Conservation (phyloP, 37 sponge, comb jelly and placozoan species). For the Ephydatia muelleri region DNA sequence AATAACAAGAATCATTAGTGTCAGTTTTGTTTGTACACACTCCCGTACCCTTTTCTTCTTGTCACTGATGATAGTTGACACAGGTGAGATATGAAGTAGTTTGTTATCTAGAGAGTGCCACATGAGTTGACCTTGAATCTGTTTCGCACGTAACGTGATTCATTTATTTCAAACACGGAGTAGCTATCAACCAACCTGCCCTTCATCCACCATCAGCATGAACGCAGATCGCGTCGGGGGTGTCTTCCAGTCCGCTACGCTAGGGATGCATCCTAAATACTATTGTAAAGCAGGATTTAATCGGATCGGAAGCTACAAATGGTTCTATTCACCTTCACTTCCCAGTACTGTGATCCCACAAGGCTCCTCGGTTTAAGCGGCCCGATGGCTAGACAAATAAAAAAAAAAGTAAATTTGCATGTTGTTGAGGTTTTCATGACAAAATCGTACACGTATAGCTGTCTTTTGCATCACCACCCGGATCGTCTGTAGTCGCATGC, state of each 20-base stretch:
- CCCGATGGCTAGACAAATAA: not conserved
- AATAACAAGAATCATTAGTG: not conserved
- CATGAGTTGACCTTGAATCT: slow-evolving; percentile 63
- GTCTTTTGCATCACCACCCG: not conserved
- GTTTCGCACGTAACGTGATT: not conserved
- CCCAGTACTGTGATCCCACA: not conserved
- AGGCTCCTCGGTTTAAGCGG: not conserved
- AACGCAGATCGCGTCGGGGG: slow-evolving; percentile 65
- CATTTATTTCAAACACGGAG: not conserved
- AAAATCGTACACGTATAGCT: not conserved
- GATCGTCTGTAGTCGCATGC: not conserved
- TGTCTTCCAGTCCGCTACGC: slow-evolving; percentile 69
- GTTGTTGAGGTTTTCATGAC: not conserved
- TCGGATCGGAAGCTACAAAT: not conserved
- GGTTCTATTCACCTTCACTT: not conserved
- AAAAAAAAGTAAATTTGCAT: not conserved
- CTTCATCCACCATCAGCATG: slow-evolving; percentile 73
- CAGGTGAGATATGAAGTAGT: slow-evolving; percentile 61
- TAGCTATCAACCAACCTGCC: slow-evolving; percentile 49
- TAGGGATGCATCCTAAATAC: slow-evolving; percentile 77
- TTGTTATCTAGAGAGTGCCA: slow-evolving; percentile 68
- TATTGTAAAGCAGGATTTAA: not conserved
- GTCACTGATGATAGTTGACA: slow-evolving; percentile 82
- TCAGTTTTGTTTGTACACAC: not conserved
- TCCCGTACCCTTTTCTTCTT: slow-evolving; percentile 58